Base-by-base conservation (phyloP, 1,140 invertebrate genomes). In the Temnothorax curvispinosus region DNA sequence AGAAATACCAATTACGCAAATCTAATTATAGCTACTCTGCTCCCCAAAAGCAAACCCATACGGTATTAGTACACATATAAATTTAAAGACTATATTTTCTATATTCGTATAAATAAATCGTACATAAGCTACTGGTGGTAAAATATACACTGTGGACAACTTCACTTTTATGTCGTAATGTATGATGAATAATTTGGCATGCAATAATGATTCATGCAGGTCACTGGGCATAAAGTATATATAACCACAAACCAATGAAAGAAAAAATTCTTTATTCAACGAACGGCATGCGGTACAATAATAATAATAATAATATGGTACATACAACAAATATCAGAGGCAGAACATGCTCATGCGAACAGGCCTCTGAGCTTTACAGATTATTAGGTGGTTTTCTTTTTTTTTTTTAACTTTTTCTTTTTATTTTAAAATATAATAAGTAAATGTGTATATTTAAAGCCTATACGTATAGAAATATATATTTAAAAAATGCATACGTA, bases 181-280 rank as follows among this genome's bases (percentile, higher is more conserved):
- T 78, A 60, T 60, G 75, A 85, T 86, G 50, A 88, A 90, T 89
- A 86, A 89, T 87, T 87, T 77, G 41, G 58, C 88, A 88, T 91
- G 90, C 88, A 92, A 81, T 76, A 90, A 67, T 58, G 35, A 88
- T 72, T 89, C 93, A 92, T 94, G 93, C 93, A 91, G 89, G 91
- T 93, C 67, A 89, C 82, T 90, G 93, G 94, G 90, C 88, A 93
- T 87, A 93, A 93, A 94, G 90, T 93, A 67, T 67, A 67, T 67
- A 67, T 67, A 94, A 95, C 91, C 91, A 67, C 64, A 94, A 95
- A 94, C 93, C 94, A 92, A 93, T 94, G 87, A 93, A 92, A 93
- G 92, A 93, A 93, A 94, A 93, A 93, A 89, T 89, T 92, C 92
- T 95, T 95, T 95, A 95, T 95, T 95, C 90, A 91, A 91, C 91